Conservation (phyloP, 2,113 vertebrate genomes). For the Indri indri region DNA sequence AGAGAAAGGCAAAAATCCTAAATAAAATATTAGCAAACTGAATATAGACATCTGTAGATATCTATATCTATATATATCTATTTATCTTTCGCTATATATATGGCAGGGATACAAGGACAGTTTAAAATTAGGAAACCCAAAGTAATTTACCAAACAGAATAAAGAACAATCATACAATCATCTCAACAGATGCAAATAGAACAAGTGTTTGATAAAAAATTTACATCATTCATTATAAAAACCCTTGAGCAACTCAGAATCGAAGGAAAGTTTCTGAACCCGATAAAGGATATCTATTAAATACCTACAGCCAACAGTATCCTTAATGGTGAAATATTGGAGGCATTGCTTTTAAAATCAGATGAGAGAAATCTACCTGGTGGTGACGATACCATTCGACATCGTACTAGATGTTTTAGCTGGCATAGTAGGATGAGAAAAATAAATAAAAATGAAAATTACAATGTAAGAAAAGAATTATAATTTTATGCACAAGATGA, state of each 20-base stretch:
- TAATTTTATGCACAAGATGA: background rate
- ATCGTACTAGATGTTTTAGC: background rate
- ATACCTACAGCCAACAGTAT: background rate
- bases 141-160: background rate
- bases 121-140: slow-evolving; percentile 14
- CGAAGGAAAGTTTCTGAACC: background rate
- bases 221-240: background rate
- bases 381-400: background rate
- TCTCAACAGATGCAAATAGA: background rate
- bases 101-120: background rate
- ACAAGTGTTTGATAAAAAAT: background rate
- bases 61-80: background rate
- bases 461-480: background rate
- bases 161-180: background rate
- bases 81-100: too few species aligned
- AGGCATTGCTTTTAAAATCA: background rate
- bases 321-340: background rate
- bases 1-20: slow-evolving; percentile 10
- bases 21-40: background rate
- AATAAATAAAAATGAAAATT: background rate
- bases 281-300: background rate
- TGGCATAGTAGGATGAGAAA: background rate
- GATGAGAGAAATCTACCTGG: background rate
- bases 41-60: background rate
- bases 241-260: background rate